Base-by-base conservation (phyloP, 2,113 vertebrate species). In the Ardeotis arabs region DNA sequence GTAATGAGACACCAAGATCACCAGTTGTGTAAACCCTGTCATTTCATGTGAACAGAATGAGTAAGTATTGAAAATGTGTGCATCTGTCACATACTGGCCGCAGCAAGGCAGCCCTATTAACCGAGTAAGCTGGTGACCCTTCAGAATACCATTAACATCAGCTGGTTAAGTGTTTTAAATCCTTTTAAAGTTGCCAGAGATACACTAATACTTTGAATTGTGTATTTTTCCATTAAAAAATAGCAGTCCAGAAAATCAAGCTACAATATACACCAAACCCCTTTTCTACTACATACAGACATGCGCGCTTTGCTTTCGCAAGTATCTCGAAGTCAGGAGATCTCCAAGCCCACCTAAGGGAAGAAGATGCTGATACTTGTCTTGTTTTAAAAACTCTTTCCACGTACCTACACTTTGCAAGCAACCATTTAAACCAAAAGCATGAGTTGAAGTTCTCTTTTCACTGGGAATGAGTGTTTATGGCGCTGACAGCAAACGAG, bases 1-100 rank as follows among this genome's bases (percentile, higher is more conserved):
- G 1, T 8, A 41, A 64, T 12, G 2, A 84, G 37, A 84, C 39
- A 35, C 50, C 21, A 47, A 60, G 35, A 68, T 60, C 56, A 39
- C 37, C 1, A 2, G 7, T 4, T 63, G 16, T 4, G 1, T 45
- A 49, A 89, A 25, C n/a, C n/a, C 23, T 22, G 12, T 44, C 13
- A 9, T 67, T 74, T 59, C 44, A 44, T 7, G 9, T 23, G 56
- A 68, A 52, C 22, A 25, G 27, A 72, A 78, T 33, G 7, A 81
- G 1, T 21, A 45, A 68, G 21, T 59, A 39, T 8, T 52, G 64
- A 87, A 87, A 91, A 83, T 4, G 29, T 6, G 44, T 45, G 44
- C 49, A 28, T 45, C 39, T 64, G 58, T n/a, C 35, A 41, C 4
- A 8, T 37, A 31, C 19, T n/a, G 50, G 8, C 44, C 47, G 33